Percentiles rank a stretch among this genome's conserved stretches.
phyloP scores from a whole-genome alignment of 2,113 vertebrate species.

The Stictonetta naevosa region DNA sequence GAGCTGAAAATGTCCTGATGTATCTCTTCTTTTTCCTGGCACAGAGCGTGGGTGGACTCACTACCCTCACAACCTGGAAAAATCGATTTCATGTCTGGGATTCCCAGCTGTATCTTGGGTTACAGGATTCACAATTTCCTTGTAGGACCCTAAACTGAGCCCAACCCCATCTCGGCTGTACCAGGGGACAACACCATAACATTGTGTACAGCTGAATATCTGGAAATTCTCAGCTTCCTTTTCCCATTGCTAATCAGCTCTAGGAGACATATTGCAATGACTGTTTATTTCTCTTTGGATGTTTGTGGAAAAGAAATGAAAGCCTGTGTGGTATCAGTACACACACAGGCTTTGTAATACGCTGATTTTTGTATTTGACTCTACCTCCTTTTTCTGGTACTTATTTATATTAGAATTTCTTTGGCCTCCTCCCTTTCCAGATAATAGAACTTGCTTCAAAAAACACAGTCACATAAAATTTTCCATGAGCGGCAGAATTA shows the following conservation, averaged over 20 bases:
- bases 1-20: not conserved
- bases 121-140: not conserved
- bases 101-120: not conserved
- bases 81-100: not conserved
- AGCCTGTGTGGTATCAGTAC: not conserved
- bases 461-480: not conserved
- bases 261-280: not conserved
- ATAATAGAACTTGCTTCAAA: not conserved
- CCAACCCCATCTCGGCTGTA: not conserved
- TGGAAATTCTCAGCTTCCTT: not conserved
- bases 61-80: not conserved
- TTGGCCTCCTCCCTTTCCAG: not conserved
- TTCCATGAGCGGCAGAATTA: not conserved
- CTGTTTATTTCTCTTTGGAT: not conserved
- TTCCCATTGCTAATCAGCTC: not conserved
- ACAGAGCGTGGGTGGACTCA: too few relatives aligned
- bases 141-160: not conserved
- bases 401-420: not conserved
- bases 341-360: not conserved
- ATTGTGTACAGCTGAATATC: not conserved
- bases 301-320: not conserved
- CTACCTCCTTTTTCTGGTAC: not conserved
- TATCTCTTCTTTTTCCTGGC: not conserved
- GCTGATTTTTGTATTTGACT: not conserved
- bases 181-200: not conserved